Base-by-base conservation (phyloP, 2,888 invertebrate genomes). In the Electrophaes corylata region DNA sequence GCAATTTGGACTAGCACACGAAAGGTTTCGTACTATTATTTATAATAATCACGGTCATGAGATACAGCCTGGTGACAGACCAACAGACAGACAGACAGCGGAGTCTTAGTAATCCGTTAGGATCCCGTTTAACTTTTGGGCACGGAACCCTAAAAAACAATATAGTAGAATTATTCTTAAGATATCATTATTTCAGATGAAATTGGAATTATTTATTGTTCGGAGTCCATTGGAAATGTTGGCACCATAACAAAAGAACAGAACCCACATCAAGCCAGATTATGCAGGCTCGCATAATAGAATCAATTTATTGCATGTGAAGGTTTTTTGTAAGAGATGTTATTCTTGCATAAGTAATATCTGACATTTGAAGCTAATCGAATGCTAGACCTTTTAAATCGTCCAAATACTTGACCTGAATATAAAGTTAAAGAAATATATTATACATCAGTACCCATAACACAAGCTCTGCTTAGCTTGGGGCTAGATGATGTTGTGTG, bases 201-300 rank as follows among this genome's bases (percentile, higher is more conserved):
- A 37, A 35, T 35, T 14, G 14, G 12, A 37, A 8, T 37, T 16
- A 37, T 37, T 4, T 12, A n/a, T 47, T 37, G 20, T 47, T 14
- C 20, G 11, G 14, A 23, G 14, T 31, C 47, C 35, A 47, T 47
- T 37, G 47, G 20, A 37, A 47, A 23, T 23, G 12, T 51, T 45
- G 26, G 35, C 44, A 39, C 18, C 8, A 23, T 31, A 40, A 57
- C 57, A 57, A 57, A 39, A 44, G 39, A 40, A 52, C 6, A 5
- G 33, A n/a, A 40, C 48, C 57, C 48, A 58, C 44, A 58, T 53
- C 47, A 48, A 48, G 31, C 41, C 29, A 43, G 48, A 58, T 58
- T 58, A 58, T 48, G 57, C 52, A 47, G 52, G 57, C 48, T 45
- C 18, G 29, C 23, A 40, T 33, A 41, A 26, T 20, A 37, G 43